Base-by-base conservation (phyloP, 2,888 invertebrate genomes). In the Caenorhabditis wallacei region DNA sequence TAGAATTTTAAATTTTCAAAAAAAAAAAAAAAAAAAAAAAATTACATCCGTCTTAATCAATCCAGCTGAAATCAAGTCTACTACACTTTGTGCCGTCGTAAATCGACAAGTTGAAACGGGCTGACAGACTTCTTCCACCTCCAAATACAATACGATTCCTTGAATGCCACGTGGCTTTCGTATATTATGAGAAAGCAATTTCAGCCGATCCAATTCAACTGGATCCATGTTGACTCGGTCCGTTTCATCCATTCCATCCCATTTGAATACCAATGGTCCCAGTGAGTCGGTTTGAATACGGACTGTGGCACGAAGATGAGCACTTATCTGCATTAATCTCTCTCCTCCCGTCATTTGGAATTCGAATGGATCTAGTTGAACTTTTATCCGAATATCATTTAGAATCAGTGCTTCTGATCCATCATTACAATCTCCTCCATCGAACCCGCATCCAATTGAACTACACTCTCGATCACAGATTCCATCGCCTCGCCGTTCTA, bases 401-500 rank as follows among this genome's bases (percentile, higher is more conserved):
- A 66, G 61, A 53, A 90, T 71, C 24, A 59, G 37, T 1, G 43
- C 51, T 13, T 56, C 59, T n/a, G 48, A 75, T 3, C 35, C 22
- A 22, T 74, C 46, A 2, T 43, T 48, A 59, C 90, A 90, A 92
- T 99, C 98, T 79, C 97, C 93, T 0, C 98, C 98, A 90, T 99
- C 99, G 97, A 97, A 99, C 91, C 96, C 96, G 93, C 99, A 99
- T 90, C 96, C 98, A 3, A 95, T 96, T 90, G 95, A 97, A 92
- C 98, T 97, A 92, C 99, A 99, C 0, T 97, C 97, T 84, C 95
- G 95, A 92, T 99, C 97, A 92, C 98, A 99, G 86, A 95, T 94
- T 0, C 97, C 97, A 91, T 98, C 96, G 1, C 95, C 96, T 91
- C 97, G 98, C 91, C 97, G 96, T 88, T 74, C 56, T 8, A 82